These are phyloP conservation scores for Melospiza melodia DNA, from an alignment of 2,113 vertebrate species.

Conservation along the genomic window DNA sequence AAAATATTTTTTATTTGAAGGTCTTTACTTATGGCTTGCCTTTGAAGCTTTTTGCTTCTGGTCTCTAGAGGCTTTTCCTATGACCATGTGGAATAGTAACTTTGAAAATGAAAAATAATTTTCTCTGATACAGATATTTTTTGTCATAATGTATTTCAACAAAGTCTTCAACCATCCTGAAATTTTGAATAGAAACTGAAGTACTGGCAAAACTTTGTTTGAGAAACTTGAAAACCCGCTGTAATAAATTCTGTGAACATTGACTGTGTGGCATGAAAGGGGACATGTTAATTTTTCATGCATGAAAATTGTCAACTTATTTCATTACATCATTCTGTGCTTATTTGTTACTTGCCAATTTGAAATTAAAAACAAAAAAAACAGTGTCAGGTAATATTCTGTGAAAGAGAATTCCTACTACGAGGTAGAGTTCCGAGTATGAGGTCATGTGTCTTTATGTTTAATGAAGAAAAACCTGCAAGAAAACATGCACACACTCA, in stretches of 20 bases:
- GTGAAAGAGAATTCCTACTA: background rate
- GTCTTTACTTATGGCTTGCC: background rate
- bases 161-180: background rate
- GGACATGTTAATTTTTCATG: background rate
- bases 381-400: background rate
- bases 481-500: background rate
- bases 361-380: background rate
- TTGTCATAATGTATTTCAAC: background rate
- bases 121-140: background rate
- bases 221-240: background rate
- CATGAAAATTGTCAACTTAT: background rate
- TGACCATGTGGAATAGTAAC: background rate
- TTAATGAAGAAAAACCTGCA: background rate
- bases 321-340: background rate
- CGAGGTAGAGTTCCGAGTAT: background rate
- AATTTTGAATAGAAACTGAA: background rate
- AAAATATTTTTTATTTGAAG: background rate
- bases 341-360: background rate
- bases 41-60: background rate
- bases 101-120: background rate
- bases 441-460: background rate
- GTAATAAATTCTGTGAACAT: slow-evolving; percentile 31
- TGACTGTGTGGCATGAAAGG: slow-evolving; percentile 15
- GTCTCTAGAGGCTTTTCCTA: background rate
- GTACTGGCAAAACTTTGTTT: background rate